phyloP scores from a whole-genome alignment of 30 jellyfish, hydroid and myxozoan species.

The Aurelia sp. region DNA sequence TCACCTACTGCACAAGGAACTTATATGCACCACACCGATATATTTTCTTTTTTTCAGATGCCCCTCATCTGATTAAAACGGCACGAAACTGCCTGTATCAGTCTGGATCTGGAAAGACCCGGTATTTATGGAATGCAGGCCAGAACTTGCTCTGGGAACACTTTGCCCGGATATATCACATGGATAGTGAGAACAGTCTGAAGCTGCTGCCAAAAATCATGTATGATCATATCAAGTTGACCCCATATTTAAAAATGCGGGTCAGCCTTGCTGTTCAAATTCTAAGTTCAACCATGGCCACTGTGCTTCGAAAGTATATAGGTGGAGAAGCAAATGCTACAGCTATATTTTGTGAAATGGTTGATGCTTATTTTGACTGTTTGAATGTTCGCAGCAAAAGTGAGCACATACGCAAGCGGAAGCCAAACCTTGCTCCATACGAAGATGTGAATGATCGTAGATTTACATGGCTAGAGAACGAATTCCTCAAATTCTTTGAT shows the following conservation, averaged over 20 bases:
- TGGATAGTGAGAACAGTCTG: not conserved
- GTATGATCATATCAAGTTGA: conserved; percentile 50
- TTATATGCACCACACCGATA: conserved; percentile 27
- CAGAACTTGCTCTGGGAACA: conserved; percentile 24
- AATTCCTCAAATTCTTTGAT: no score
- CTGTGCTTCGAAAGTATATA: no score
- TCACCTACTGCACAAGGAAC: no score
- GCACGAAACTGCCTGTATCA: conserved; percentile 37
- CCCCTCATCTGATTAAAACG: conserved; percentile 47
- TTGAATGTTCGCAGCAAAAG: no score
- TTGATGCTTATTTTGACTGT: no score
- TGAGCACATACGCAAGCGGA: no score
- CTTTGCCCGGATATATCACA: not conserved
- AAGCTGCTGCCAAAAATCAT: conserved; percentile 17
- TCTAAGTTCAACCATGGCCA: no score
- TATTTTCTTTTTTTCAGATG: conserved; percentile 29
- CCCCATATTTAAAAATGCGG: conserved; percentile 42
- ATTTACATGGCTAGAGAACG: no score
- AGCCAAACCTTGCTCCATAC: no score
- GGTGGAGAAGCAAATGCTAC: no score
- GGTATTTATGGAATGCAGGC: conserved; percentile 45
- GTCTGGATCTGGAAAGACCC: conserved; percentile 25
- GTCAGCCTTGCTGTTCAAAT: conserved; percentile 56
- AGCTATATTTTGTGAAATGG: no score
- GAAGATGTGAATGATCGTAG: no score